Percentiles rank a stretch among this genome's conserved stretches.
Conservation (phyloP, 2,797 vertebrate species). For the Dermochelys coriacea region DNA sequence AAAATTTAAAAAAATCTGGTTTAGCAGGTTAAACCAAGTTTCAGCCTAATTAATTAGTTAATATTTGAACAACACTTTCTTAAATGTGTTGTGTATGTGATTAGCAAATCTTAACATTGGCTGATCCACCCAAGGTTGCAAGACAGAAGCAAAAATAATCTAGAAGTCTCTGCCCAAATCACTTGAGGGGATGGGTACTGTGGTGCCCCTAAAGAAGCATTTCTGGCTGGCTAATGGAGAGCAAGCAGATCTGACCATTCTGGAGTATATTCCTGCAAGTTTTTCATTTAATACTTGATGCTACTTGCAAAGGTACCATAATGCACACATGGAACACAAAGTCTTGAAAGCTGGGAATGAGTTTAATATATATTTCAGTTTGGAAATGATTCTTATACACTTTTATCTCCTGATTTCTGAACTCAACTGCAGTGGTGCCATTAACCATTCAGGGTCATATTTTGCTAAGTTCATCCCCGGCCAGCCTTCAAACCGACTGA, state of each 20-base stretch:
- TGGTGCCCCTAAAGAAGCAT: background rate
- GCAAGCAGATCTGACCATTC: background rate
- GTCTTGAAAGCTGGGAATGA: background rate
- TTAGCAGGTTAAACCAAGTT: background rate
- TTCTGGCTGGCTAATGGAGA: background rate
- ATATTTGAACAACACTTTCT: background rate
- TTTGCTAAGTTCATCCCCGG: background rate
- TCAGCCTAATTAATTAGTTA: background rate
- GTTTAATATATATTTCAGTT: background rate
- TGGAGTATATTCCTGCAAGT: background rate
- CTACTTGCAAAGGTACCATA: background rate
- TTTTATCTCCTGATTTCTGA: background rate
- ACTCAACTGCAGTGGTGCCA: background rate
- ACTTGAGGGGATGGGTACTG: background rate
- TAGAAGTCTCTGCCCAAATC: background rate
- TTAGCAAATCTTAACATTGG: conserved; percentile 15
- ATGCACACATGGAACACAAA: background rate
- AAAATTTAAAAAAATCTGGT: background rate
- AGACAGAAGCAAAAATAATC: background rate
- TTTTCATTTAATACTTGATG: background rate
- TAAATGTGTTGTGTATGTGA: background rate
- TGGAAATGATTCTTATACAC: background rate
- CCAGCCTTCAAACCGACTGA: background rate
- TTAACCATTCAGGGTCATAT: background rate
- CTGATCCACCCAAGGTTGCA: background rate